Evolutionary conservation across 2,797 vertebrate genomes (phyloP).

Genomic region (Molothrus ater): DNA sequence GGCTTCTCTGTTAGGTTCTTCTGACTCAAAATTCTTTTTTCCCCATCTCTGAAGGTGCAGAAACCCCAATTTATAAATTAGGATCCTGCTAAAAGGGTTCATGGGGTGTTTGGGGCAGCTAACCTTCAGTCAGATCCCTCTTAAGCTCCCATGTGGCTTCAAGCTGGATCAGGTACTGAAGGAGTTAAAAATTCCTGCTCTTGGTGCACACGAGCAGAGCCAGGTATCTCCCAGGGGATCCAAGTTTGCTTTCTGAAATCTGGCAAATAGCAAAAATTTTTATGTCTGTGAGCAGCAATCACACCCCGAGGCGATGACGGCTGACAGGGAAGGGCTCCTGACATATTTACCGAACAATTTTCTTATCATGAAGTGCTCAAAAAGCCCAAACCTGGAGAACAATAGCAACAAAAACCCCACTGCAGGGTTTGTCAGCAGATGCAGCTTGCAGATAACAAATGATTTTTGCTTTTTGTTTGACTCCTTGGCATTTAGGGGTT

Average conservation of each 20-base stretch:
- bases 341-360: slow-evolving; percentile 15
- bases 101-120: not conserved
- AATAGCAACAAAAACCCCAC: not conserved
- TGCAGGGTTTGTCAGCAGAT: slow-evolving; percentile 31
- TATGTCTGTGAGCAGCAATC: slow-evolving; percentile 12
- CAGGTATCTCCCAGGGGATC: slow-evolving; percentile 39
- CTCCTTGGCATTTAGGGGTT: not conserved
- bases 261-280: slow-evolving; percentile 35
- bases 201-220: not conserved
- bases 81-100: rapidly evolving
- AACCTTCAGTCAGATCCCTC: not conserved
- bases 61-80: not conserved
- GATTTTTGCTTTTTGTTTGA: not conserved
- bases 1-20: not conserved
- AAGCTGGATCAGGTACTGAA: not conserved
- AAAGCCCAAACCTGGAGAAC: not conserved
- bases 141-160: not conserved
- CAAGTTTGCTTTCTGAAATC: slow-evolving; percentile 16
- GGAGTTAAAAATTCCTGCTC: slow-evolving; percentile 23
- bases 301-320: not conserved
- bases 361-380: not conserved
- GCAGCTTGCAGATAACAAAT: not conserved
- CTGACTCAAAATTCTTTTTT: not conserved
- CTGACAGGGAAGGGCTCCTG: slow-evolving; percentile 39
- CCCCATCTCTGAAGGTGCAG: not conserved